Percentiles rank a stretch among this genome's conserved stretches.
Conservation (phyloP, 2,113 vertebrate genomes). For the Lophochroa leadbeateri region DNA sequence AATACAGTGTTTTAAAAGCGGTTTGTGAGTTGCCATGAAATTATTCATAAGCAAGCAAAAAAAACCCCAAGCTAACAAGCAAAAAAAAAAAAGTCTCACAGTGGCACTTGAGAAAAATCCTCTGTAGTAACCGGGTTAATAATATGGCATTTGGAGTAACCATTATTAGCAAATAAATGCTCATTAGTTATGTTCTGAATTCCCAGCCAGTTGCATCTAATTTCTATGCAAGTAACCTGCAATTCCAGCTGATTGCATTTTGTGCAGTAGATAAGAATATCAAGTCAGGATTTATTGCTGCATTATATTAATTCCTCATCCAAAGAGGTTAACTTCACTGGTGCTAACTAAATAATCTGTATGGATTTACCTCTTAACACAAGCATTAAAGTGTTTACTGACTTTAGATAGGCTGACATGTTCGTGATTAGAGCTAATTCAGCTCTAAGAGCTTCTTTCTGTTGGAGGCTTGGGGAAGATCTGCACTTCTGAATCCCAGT, state of each 20-base stretch:
- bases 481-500: background rate
- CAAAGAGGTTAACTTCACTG: background rate
- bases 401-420: background rate
- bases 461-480: rapidly evolving
- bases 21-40: background rate
- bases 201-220: background rate
- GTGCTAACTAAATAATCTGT: background rate
- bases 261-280: background rate
- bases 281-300: background rate
- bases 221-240: background rate
- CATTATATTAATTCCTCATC: rapidly evolving
- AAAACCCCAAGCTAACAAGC: background rate
- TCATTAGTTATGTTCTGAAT: background rate
- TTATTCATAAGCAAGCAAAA: background rate
- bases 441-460: background rate
- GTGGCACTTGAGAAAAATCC: background rate
- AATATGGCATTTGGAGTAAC: background rate
- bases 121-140: background rate
- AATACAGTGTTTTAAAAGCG: background rate
- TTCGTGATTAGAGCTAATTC: background rate
- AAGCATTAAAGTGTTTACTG: background rate
- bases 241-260: background rate
- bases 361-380: background rate
- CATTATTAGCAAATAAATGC: background rate
- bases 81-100: background rate